A percentile compares a stretch with the other conserved stretches of the same genome.
Conservation (phyloP, 2,113 vertebrate genomes). For the Vicugna pacos region DNA sequence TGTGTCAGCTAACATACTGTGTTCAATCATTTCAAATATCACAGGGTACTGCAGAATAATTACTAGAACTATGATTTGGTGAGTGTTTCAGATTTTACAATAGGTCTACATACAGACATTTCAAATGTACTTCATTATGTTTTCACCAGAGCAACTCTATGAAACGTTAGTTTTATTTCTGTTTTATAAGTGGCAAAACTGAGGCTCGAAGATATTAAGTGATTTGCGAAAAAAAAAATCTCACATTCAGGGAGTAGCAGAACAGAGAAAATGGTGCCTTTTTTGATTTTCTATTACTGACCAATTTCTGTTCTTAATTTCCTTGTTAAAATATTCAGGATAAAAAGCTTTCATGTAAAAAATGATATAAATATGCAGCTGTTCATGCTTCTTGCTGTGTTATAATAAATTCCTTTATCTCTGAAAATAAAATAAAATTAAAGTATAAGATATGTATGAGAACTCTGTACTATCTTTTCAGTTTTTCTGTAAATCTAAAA, state of each 20-base stretch:
- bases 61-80: not conserved
- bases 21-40: not conserved
- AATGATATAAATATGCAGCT: not conserved
- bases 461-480: not conserved
- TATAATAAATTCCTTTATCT: slow-evolving; percentile 1
- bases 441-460: not conserved
- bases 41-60: not conserved
- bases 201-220: slow-evolving; percentile 39
- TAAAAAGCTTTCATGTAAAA: not conserved
- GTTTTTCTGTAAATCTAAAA: slow-evolving; percentile 22
- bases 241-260: not conserved
- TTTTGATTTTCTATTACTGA: not conserved
- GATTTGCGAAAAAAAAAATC: slow-evolving; percentile 54
- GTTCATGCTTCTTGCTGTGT: not conserved
- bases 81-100: not conserved
- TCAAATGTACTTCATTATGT: not conserved
- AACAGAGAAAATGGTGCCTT: not conserved
- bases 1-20: not conserved
- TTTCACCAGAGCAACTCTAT: slow-evolving; percentile 41
- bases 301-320: slow-evolving; percentile 32
- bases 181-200: slow-evolving; percentile 43
- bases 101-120: not conserved
- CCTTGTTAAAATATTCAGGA: slow-evolving; percentile 8
- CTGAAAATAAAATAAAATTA: not conserved
- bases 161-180: slow-evolving; percentile 47